Percentiles rank a stretch among this genome's conserved stretches.
Conservation (phyloP, 2,113 vertebrate genomes). For the Pelecanus crispus region DNA sequence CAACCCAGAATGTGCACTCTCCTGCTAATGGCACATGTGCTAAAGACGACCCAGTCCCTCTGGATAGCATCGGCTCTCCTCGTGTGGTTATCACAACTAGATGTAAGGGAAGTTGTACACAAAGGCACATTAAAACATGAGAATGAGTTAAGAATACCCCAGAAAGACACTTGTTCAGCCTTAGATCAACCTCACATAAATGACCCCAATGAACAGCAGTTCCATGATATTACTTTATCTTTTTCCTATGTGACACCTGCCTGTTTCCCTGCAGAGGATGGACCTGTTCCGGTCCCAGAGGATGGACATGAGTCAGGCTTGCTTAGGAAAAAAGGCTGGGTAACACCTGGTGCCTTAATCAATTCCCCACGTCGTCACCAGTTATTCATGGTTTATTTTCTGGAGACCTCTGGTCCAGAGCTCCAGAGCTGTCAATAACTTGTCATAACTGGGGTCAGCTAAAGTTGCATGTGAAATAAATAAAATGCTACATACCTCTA, state of each 20-base stretch:
- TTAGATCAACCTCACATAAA: not conserved
- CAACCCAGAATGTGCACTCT: not conserved
- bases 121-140: not conserved
- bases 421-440: not conserved
- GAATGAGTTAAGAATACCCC: not conserved
- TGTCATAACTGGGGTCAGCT: no score
- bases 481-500: not conserved
- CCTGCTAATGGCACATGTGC: rapidly evolving
- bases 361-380: not conserved
- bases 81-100: not conserved
- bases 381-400: not conserved
- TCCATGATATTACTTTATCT: not conserved
- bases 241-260: rapidly evolving
- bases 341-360: not conserved
- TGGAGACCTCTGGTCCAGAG: not conserved
- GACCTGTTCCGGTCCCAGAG: not conserved
- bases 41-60: rapidly evolving
- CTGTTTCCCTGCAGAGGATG: not conserved
- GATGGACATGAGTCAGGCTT: not conserved
- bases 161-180: not conserved
- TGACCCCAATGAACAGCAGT: not conserved
- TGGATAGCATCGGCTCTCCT: not conserved
- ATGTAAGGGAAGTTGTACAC: not conserved
- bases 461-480: not conserved
- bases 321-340: not conserved